Evolutionary conservation across 2,888 invertebrate genomes (phyloP), one percentile per base, ranked within the genome.

Genomic region (Sympetrum striolatum): DNA sequence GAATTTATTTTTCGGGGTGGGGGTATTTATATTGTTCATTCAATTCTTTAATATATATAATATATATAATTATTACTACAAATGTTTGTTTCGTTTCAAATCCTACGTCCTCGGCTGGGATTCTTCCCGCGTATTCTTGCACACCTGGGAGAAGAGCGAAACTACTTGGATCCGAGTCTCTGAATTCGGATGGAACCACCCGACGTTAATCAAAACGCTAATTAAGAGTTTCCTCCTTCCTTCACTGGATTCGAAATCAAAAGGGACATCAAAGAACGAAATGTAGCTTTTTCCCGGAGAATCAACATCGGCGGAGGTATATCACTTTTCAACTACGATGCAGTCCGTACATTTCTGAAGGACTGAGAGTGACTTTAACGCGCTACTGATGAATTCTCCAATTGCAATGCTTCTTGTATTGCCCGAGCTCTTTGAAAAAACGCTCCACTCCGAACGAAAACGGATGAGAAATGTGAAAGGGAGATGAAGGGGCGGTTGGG

Each of bases 21-120:
- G 73, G 35, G 15, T 58, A 60, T 53, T n/a, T 35, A 53, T 82
- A 82, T n/a, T 86, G 58, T 37, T 86, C 60, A 39, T 12, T 64
- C 60, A 25, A 73, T 25, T 73, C 73, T 81, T 91, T 81, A 82
- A 91, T 91, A 91, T 91, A 90, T 91, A 91, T 91, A 90, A 91
- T 92, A 91, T 92, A 91, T 91, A 91, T 91, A 91, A 91, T 91
- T 90, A 91, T 91, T 90, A 91, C 92, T 91, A 91, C 91, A 91
- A 90, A 90, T 90, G 90, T 91, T 91, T 35, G 80, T 82, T 91
- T 90, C 91, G n/a, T 91, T 91, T 73, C 31, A 64, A 37, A 39
- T 64, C 86, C 73, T 31, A 86, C 53, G 31, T 64, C 3, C 0
- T 60, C 60, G 37, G 15, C 60, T 86, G n/a, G 37, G n/a, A 14